These are phyloP conservation scores for Leucopsar rothschildi DNA, from an alignment of 2,113 vertebrate species.

Conservation along the genomic window DNA sequence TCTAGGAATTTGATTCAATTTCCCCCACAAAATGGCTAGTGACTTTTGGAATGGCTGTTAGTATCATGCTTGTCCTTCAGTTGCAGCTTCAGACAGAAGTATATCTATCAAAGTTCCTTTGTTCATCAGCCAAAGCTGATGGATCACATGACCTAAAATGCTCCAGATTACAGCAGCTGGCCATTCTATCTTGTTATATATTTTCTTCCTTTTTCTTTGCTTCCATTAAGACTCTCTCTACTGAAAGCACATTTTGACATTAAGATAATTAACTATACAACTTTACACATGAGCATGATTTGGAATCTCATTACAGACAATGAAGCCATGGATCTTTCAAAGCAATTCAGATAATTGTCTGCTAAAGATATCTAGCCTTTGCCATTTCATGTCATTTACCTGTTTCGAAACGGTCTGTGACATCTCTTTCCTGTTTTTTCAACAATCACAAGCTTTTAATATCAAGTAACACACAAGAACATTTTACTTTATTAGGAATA, in stretches of 20 bases:
- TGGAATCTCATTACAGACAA: not conserved
- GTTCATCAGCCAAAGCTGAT: not conserved
- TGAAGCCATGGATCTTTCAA: not conserved
- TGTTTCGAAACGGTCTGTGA: not conserved
- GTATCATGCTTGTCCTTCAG: not conserved
- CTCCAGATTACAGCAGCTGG: not conserved
- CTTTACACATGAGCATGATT: not conserved
- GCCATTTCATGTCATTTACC: not conserved
- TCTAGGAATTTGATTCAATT: not conserved
- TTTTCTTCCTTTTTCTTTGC: not conserved
- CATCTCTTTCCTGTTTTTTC: not conserved
- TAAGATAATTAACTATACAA: not conserved
- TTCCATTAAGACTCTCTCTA: not conserved
- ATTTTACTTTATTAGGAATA: not conserved
- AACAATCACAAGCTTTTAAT: not conserved
- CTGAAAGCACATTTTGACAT: not conserved
- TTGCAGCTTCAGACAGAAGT: not conserved
- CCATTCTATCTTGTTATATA: not conserved
- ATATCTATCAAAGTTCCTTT: not conserved
- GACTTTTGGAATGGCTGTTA: not conserved
- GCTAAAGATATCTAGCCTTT: not conserved
- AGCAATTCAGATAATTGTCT: not conserved
- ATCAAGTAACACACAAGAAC: not conserved
- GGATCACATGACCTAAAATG: not conserved
- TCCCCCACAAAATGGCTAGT: not conserved